Evolutionary conservation across 2,113 vertebrate species (phyloP), one percentile per base, ranked within the genome.

Genomic region (Rhinolophus ferrumequinum): DNA sequence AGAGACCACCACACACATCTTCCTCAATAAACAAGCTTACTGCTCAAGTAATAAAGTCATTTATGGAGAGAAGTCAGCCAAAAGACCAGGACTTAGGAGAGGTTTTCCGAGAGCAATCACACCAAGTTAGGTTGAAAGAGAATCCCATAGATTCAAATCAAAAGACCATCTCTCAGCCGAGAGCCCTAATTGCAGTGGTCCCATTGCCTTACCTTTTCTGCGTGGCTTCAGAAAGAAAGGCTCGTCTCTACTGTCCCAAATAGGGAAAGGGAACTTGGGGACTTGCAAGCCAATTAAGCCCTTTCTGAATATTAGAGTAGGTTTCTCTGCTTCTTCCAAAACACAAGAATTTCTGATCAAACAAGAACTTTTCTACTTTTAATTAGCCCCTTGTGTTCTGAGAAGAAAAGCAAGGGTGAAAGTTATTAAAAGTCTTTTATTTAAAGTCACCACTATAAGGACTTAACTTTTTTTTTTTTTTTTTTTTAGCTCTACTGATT

Each of bases 311-410:
- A 90, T 52, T 52, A 56, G 47, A 95, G 52, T 16, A 22, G 54
- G 77, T 77, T 77, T 67, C 50, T 79, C 79, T 64, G n/a, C 82
- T 66, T 70, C 72, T 88, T 67, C 44, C 50, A 75, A 97, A 94
- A 95, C 72, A 54, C 24, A 79, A 96, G 91, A 91, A 93, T 96
- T 95, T 95, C 91, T 96, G 88, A 97, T 95, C 84, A 96, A 94
- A 91, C 33, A 82, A 41, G 88, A 93, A 70, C 52, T 93, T 79
- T 82, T 22, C 77, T 26, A 88, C 72, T 94, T 97, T 95, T 97
- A 97, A 96, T 96, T 90, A 95, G 80, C 33, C 87, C 90, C 96
- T 81, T 88, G 95, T 92, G 90, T 87, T 94, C 84, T 47, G 38
- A 84, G 95, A 90, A 97, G 92, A 94, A 70, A 88, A 80, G 73